phyloP scores from a whole-genome alignment of 1,140 invertebrate species.

The Nylanderia fulva region DNA sequence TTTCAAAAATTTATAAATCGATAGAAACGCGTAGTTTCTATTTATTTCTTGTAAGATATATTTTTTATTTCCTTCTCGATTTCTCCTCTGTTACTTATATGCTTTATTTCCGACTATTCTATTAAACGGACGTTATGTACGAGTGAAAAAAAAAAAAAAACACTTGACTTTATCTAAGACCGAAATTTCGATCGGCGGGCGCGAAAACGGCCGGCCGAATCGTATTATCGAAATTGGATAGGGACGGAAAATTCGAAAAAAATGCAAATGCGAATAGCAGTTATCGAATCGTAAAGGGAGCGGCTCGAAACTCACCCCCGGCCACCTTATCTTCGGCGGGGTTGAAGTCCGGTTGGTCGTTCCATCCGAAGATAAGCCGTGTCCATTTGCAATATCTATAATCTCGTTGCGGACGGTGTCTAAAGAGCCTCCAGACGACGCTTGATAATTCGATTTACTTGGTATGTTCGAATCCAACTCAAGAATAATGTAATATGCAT shows the following conservation, averaged over 20 bases:
- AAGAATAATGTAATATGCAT: conserved; percentile 5
- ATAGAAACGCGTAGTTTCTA: background rate
- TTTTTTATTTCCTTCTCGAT: no score
- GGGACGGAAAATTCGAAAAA: conserved; percentile 64
- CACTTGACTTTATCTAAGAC: conserved; percentile 5
- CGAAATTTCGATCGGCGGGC: background rate
- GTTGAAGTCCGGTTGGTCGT: conserved; percentile 66
- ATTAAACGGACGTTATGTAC: background rate
- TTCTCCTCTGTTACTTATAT: no score
- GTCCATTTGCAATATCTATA: conserved; percentile 77
- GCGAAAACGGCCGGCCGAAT: conserved; percentile 1
- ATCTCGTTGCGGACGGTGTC: conserved; percentile 68
- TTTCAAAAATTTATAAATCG: background rate
- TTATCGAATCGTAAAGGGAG: conserved; percentile 68
- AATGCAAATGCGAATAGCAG: conserved; percentile 65
- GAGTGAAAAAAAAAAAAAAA: background rate
- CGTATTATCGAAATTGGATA: conserved; percentile 58
- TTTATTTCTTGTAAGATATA: background rate
- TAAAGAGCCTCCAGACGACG: conserved; percentile 62
- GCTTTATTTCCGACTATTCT: background rate
- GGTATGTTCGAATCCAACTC: background rate
- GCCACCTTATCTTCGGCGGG: conserved; percentile 56
- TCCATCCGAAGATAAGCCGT: conserved; percentile 67
- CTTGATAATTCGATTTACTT: conserved; percentile 23
- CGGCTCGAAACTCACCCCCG: conserved; percentile 59